Conservation (phyloP, 2,888 invertebrate species). For the Rhopalosiphum nymphaeae region DNA sequence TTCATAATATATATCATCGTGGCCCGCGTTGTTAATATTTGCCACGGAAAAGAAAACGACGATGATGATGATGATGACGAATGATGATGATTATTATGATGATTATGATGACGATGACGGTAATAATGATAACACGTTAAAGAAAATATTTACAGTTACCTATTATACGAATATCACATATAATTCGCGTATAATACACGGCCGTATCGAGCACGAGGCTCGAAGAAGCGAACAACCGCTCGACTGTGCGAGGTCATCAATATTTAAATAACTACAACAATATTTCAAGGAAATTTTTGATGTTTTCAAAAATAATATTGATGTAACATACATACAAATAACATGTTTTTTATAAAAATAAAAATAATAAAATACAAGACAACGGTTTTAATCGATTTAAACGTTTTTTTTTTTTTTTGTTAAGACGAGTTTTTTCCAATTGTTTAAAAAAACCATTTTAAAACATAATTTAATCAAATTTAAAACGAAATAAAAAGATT, state of each 20-base stretch:
- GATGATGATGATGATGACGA: neutral
- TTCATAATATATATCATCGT: neutral
- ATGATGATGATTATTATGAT: slow-evolving; percentile 14
- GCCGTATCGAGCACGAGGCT: neutral
- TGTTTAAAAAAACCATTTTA: neutral
- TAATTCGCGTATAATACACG: neutral
- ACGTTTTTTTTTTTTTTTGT: neutral
- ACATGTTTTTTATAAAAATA: no score
- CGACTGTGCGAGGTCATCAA: neutral
- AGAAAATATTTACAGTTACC: neutral
- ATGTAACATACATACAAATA: neutral
- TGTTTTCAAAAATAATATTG: neutral
- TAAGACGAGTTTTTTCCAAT: neutral
- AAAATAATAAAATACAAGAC: neutral
- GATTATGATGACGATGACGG: neutral
- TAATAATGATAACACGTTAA: neutral
- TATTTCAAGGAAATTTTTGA: neutral
- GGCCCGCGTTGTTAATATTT: neutral
- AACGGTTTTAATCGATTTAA: neutral
- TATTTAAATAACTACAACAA: neutral
- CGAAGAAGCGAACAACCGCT: neutral
- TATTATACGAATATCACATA: neutral
- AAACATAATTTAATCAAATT: neutral
- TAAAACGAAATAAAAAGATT: neutral
- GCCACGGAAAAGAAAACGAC: neutral